Evolutionary conservation across 2,888 invertebrate species (phyloP), one percentile per base, ranked within the genome.

Genomic region (Stenchaetothrips biformis): DNA sequence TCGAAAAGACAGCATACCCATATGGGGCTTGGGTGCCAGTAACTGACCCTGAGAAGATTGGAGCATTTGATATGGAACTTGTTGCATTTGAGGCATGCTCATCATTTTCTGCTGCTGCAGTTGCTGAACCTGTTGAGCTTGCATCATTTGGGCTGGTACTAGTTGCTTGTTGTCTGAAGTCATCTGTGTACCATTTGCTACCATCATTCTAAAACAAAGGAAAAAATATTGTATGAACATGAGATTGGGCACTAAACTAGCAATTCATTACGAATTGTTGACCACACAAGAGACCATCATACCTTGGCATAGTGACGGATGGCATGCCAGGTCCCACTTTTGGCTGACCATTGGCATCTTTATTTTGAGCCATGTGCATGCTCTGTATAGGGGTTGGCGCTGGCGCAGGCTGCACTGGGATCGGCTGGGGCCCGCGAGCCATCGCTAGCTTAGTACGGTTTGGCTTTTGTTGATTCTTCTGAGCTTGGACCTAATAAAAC

Each of bases 61-160:
- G 79, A 85, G 88, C 87, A 88, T 88, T 81, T 88, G 88, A 80
- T 89, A 89, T 0, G 88, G 87, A 80, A 83, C 81, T 80, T 83
- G 81, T 21, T 82, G 80, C 79, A 83, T 83, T 67, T 83, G 83
- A 47, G 81, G 82, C 78, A 83, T 80, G 80, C 62, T 77, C 78
- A 81, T 62, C 83, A 79, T 83, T 79, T 84, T 82, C 62, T 83
- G 86, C 86, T 48, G 89, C 84, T 83, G 85, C 80, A 84, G 84
- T 80, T 86, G 86, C 49, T 85, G 86, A 78, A 87, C 37, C 79
- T 82, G 79, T 7, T 81, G 80, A 21, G 48, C 47, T 16, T 79
- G 74, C 79, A 82, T 78, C 79, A 81, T 80, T 78, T 83, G 83
- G 25, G 83, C 82, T 27, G 79, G 79, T 25, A 59, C 48, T 78